phyloP scores from a whole-genome alignment of 2,888 invertebrate species.

The Venusia cambrica region DNA sequence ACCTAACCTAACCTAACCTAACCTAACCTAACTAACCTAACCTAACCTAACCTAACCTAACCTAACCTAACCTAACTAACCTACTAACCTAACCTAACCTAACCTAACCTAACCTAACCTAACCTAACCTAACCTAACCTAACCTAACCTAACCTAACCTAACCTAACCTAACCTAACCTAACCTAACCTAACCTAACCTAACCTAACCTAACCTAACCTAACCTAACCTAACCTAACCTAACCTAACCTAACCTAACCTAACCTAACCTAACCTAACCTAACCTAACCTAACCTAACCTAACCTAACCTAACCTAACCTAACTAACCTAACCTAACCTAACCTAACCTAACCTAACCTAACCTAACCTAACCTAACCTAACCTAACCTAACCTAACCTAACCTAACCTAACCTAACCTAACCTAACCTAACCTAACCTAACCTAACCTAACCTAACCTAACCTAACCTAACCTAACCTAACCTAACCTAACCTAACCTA shows the following conservation, averaged over 20 bases:
- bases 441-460: constrained; percentile 20
- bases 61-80: constrained; percentile 24
- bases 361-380: constrained; percentile 28
- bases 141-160: constrained; percentile 23
- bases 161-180: too few relatives aligned
- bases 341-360: constrained; percentile 26
- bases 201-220: constrained; percentile 26
- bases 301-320: constrained; percentile 21
- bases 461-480: constrained; percentile 16
- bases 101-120: constrained; percentile 23
- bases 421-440: constrained; percentile 19
- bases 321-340: constrained; percentile 22
- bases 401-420: constrained; percentile 26
- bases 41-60: constrained; percentile 25
- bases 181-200: constrained; percentile 23
- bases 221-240: constrained; percentile 25
- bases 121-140: constrained; percentile 24
- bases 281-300: constrained; percentile 17
- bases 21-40: constrained; percentile 26
- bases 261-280: constrained; percentile 23
- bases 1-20: constrained; percentile 14
- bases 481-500: constrained; percentile 18
- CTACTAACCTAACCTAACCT: constrained; percentile 23
- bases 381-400: constrained; percentile 36
- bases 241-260: constrained; percentile 15